These are phyloP conservation scores for Acrocephalus arundinaceus DNA, from an alignment of 2,113 vertebrate genomes.

Conservation along the genomic window DNA sequence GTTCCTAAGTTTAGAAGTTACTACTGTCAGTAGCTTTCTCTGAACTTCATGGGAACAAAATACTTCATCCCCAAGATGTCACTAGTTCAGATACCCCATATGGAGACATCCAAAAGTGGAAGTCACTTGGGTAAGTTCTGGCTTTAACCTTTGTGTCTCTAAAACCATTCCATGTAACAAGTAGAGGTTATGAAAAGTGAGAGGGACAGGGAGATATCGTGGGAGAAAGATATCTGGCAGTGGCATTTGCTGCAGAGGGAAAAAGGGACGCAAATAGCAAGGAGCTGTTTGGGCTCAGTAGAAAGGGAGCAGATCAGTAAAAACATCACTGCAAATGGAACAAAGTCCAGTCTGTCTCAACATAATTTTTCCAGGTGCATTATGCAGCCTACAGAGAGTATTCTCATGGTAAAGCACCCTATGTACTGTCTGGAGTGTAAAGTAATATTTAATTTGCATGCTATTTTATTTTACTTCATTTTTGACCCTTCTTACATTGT, in stretches of 20 bases:
- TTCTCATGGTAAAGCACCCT: background rate
- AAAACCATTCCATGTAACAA: background rate
- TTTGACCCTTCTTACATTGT: constrained; percentile 29
- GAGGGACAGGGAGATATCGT: background rate
- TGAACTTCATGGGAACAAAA: constrained; percentile 20
- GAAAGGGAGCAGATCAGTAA: background rate
- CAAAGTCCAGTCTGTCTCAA: background rate
- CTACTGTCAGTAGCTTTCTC: background rate
- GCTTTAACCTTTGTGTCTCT: background rate
- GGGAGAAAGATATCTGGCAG: constrained; percentile 21
- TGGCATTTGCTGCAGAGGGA: background rate
- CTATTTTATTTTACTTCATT: constrained; percentile 26
- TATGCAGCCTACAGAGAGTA: background rate
- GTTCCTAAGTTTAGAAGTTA: constrained; percentile 14
- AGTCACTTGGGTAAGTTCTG: background rate
- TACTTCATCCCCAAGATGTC: background rate
- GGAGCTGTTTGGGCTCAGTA: background rate
- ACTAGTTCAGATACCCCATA: background rate
- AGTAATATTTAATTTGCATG: background rate
- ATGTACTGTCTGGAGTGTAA: background rate
- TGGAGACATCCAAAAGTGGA: background rate
- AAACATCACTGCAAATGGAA: background rate
- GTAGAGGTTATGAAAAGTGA: constrained; percentile 16
- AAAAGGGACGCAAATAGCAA: background rate
- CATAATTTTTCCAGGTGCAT: background rate